Evolutionary conservation across 2,888 invertebrate species (phyloP), one percentile per base, ranked within the genome.

Genomic region (Anodontia alba): DNA sequence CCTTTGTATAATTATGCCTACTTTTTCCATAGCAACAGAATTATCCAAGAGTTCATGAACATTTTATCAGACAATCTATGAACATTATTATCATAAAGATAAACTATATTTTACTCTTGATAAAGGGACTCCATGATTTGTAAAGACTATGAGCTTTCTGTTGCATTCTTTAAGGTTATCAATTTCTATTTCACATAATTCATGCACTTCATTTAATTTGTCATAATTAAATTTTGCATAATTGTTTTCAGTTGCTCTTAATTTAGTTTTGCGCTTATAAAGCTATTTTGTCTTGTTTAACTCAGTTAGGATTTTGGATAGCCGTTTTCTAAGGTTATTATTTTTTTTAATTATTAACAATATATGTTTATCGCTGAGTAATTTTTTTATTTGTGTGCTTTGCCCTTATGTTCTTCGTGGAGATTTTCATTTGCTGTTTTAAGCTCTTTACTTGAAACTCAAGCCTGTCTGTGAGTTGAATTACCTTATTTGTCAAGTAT

Each of bases 21-120:
- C 46, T 26, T 26, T 26, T 15, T 46, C 31, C 42, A 46, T 31
- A 1, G 43, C 69, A 17, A 69, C 69, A 23, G 42, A 46, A 1
- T n/a, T 7, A 43, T 69, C 43, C 26, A 69, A 36, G 15, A 69
- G 69, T 15, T 69, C 46, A 26, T 43, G 42, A 69, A 29, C 43
- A 69, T 10, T 29, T 29, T 10, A 43, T 69, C 3, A 29, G 26
- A 29, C 38, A 20, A 23, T 69, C 46, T 43, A 69, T 43, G 23
- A 69, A 43, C 43, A 12, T 17, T 43, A 69, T 12, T n/a, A n/a
- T n/a, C n/a, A n/a, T n/a, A n/a, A n/a, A n/a, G n/a, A n/a, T n/a
- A n/a, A n/a, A n/a, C n/a, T n/a, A n/a, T n/a, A n/a, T n/a, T n/a
- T n/a, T n/a, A n/a, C n/a, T n/a, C n/a, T n/a, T n/a, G n/a, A n/a